Conservation (phyloP, 2,113 vertebrate species). For the Passer domesticus region DNA sequence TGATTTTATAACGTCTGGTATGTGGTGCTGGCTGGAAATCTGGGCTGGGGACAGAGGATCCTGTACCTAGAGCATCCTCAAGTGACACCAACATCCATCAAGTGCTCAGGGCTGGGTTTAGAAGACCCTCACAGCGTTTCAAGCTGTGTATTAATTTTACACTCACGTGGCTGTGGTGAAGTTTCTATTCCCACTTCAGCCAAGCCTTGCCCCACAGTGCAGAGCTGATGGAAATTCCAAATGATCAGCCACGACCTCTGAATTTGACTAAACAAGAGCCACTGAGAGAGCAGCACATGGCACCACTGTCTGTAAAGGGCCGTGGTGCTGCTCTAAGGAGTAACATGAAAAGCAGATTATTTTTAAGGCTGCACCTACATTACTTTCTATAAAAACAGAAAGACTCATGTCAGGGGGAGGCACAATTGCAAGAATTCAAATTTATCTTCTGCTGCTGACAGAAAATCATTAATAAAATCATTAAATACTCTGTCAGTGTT, state of each 20-base stretch:
- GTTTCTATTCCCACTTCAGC: constrained; percentile 42
- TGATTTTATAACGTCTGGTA: constrained; percentile 13
- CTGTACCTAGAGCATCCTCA: constrained; percentile 3
- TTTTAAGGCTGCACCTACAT: background rate
- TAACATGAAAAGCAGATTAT: background rate
- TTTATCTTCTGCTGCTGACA: background rate
- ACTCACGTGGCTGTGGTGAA: background rate
- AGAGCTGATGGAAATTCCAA: constrained; percentile 53
- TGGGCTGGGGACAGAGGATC: background rate
- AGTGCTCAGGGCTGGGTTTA: background rate
- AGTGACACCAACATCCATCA: constrained; percentile 1
- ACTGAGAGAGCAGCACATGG: background rate
- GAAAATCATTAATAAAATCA: background rate
- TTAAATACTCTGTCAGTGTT: background rate
- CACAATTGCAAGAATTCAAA: background rate
- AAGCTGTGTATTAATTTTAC: background rate
- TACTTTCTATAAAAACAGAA: background rate
- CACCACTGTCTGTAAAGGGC: background rate
- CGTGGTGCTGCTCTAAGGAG: background rate
- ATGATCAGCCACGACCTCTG: background rate
- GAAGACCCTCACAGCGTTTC: background rate
- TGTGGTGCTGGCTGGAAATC: background rate
- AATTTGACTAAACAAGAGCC: constrained; percentile 1
- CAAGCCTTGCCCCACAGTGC: background rate
- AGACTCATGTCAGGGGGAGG: background rate